phyloP scores from a whole-genome alignment of 2,113 vertebrate genomes.

The Oplegnathus fasciatus region DNA sequence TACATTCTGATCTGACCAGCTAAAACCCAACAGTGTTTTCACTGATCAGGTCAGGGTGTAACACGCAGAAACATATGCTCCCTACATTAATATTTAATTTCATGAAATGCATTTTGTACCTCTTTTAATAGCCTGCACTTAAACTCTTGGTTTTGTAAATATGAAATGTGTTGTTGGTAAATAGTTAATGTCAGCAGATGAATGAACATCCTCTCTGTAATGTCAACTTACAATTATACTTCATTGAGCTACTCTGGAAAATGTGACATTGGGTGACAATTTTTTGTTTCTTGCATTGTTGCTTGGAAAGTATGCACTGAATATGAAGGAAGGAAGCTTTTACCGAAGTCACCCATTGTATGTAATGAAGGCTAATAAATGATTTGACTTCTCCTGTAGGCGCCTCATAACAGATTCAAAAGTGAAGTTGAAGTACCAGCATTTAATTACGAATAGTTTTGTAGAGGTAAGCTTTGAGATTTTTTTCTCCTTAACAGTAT shows the following conservation, averaged over 20 bases:
- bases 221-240: neutral
- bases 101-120: neutral
- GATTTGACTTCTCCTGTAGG: conserved; percentile 83
- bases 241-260: neutral
- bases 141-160: neutral
- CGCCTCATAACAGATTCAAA: conserved; percentile 99
- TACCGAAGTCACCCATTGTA: conserved; percentile 8
- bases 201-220: neutral
- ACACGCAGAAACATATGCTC: neutral
- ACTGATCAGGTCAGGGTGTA: conserved; percentile 9
- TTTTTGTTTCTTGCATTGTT: neutral
- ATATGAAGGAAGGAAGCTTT: neutral
- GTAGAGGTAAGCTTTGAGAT: conserved; percentile 93
- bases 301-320: neutral
- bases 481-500: conserved; percentile 11
- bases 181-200: neutral
- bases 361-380: conserved; percentile 34
- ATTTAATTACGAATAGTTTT: conserved; percentile 99
- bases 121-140: neutral
- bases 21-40: conserved; percentile 28
- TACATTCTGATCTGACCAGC: conserved; percentile 68
- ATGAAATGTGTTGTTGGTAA: neutral
- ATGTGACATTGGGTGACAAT: neutral
- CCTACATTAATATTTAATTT: neutral
- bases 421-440: conserved; percentile 99